A percentile compares a stretch with the other conserved stretches of the same genome.
Conservation (phyloP, 2,888 invertebrate species). For the Ophion costatus region DNA sequence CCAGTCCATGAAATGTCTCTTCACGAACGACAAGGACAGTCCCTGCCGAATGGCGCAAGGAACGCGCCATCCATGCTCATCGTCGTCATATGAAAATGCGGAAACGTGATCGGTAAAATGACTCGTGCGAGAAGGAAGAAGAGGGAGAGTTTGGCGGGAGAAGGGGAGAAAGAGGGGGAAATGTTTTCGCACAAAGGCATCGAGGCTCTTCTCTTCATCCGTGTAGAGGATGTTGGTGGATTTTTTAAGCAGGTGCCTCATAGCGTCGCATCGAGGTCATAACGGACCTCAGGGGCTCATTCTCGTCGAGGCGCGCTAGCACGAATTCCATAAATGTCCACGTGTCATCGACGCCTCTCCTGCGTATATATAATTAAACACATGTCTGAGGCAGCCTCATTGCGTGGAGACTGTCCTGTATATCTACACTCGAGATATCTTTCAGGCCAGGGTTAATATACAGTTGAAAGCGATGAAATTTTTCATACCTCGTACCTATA, state of each 20-base stretch:
- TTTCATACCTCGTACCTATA: not conserved
- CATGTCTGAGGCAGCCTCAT: constrained; percentile 24
- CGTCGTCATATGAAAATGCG: constrained; percentile 32
- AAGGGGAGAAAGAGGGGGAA: not conserved
- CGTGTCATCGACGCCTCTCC: constrained; percentile 62
- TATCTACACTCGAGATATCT: constrained; percentile 17
- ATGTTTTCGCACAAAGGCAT: constrained; percentile 10
- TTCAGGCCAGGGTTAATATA: not conserved
- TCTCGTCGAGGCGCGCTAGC: constrained; percentile 44
- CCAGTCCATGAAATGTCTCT: constrained; percentile 25
- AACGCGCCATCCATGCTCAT: constrained; percentile 6
- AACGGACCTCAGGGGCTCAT: constrained; percentile 59
- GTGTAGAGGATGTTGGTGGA: constrained; percentile 24
- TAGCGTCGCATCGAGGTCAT: constrained; percentile 61
- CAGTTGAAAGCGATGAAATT: not conserved
- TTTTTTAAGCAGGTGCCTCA: constrained; percentile 44
- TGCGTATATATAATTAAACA: constrained; percentile 51
- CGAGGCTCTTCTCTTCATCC: constrained; percentile 16
- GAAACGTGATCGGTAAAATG: constrained; percentile 46
- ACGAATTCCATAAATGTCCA: constrained; percentile 63
- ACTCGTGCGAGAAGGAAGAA: not conserved
- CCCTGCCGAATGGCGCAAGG: not conserved
- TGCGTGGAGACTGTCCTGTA: not conserved
- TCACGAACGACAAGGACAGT: constrained; percentile 13
- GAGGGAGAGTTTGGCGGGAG: not conserved